Conservation (phyloP, 2,888 invertebrate genomes). For the Drosophila cognata region DNA sequence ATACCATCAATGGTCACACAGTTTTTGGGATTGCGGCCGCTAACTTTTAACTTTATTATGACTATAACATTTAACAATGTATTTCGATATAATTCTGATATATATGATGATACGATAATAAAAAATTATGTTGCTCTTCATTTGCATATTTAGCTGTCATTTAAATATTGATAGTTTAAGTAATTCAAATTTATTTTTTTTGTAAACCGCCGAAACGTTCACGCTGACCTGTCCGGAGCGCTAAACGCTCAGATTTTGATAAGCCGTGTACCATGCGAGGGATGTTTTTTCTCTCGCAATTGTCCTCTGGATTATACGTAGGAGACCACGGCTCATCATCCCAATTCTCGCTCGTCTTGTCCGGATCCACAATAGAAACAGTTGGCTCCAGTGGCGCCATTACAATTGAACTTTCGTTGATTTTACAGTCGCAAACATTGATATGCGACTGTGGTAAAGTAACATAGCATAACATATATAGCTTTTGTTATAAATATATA, state of each 20-base stretch:
- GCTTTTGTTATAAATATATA: not conserved
- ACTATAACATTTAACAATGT: not conserved
- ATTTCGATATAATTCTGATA: not conserved
- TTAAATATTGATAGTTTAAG: not conserved
- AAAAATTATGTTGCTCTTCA: not conserved
- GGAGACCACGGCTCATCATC: constrained; percentile 31
- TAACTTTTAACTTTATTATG: not conserved
- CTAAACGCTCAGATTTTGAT: constrained; percentile 51
- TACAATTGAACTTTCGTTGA: constrained; percentile 41
- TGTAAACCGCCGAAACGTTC: constrained; percentile 48
- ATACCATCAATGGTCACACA: constrained; percentile 16
- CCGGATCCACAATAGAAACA: not conserved
- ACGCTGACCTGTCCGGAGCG: constrained; percentile 68
- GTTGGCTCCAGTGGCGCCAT: constrained; percentile 46
- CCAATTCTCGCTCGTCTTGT: constrained; percentile 32
- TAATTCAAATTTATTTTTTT: not conserved
- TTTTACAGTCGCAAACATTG: constrained; percentile 51
- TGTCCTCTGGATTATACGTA: constrained; percentile 42
- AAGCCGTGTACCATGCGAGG: constrained; percentile 52
- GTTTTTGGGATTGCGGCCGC: constrained; percentile 1
- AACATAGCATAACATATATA: not conserved
- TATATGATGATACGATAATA: not conserved
- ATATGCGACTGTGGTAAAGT: constrained; percentile 61
- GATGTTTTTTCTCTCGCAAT: constrained; percentile 43
- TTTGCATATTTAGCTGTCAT: not conserved